Evolutionary conservation across 1,140 invertebrate species (phyloP), one percentile per base, ranked within the genome.

Genomic region (Philotrypesis tridentata): DNA sequence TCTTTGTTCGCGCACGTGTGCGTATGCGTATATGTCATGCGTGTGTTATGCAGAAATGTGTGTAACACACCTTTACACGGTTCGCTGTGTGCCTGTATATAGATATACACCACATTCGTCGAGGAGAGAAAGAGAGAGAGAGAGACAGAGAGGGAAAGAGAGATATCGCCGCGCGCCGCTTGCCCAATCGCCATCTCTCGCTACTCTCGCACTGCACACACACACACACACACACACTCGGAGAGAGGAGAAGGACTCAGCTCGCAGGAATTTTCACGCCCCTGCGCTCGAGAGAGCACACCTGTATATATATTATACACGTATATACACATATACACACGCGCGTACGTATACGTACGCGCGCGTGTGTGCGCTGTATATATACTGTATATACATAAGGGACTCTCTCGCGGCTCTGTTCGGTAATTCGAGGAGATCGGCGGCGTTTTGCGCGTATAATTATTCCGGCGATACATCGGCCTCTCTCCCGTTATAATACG

Each of bases 251-350:
- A 70, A 31, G 31, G 68, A 31, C 27, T 27, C 68, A 29, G 25
- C 23, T 29, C 63, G 29, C 17, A 31, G 68, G 68, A 70, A 70
- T 70, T 70, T 70, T 70, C 68, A 70, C 68, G 68, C 29, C 68
- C 68, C 68, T 70, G 68, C 68, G 33, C 21, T 31, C 31, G 27
- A n/a, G n/a, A n/a, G n/a, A 40, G 63, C 68, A 33, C 68, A 70
- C 68, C 68, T 70, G 33, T 31, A 31, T 25, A 17, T n/a, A n/a
- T n/a, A n/a, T n/a, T n/a, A n/a, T 5, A 55, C 48, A 55, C 48
- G 48, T 17, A 55, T 55, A 55, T 17, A 55, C 0, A 43, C 12
- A 14, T 43, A 43, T 12, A 43, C 12, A 43, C 40, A 43, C 17
- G 27, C 29, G 14, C 27, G 11, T 31, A 29, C 29, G n/a, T 31